phyloP scores from a whole-genome alignment of 53 echinoderm and acorn worm genomes.

The Patiria pectinifera region DNA sequence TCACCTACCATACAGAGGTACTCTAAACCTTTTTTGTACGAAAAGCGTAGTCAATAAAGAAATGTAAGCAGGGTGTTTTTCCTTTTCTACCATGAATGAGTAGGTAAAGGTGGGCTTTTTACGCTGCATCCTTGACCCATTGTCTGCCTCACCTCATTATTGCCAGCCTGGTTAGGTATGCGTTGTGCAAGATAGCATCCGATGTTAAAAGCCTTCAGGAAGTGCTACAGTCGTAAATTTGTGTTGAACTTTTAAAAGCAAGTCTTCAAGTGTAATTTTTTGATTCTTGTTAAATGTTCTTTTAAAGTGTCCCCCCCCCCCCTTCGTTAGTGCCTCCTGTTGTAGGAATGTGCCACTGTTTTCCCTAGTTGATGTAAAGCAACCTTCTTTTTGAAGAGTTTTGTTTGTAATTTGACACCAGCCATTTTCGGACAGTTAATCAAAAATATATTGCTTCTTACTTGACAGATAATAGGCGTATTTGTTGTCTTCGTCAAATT shows the following conservation, averaged over 20 bases:
- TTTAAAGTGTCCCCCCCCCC: too few relatives aligned
- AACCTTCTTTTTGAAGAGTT: too few relatives aligned
- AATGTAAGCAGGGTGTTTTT: slow-evolving; percentile 20
- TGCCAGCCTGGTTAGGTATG: neutral
- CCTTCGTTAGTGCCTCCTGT: too few relatives aligned
- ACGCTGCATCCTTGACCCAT: slow-evolving; percentile 19
- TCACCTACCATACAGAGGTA: neutral
- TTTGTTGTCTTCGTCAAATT: too few relatives aligned
- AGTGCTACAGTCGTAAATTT: neutral
- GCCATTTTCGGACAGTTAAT: too few relatives aligned
- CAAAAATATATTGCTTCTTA: too few relatives aligned
- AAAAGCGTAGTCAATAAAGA: neutral
- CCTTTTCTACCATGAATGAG: neutral
- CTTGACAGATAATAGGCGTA: too few relatives aligned
- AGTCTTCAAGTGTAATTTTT: neutral
- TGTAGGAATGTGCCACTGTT: too few relatives aligned
- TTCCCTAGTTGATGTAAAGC: too few relatives aligned
- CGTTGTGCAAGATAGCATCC: slow-evolving; percentile 1
- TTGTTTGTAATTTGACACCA: too few relatives aligned
- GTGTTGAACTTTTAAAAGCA: neutral
- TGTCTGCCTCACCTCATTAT: neutral
- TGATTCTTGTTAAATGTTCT: too few relatives aligned
- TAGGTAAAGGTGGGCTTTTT: neutral
- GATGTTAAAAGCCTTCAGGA: neutral
- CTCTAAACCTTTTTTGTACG: neutral